Evolutionary conservation across 2,797 vertebrate genomes (phyloP), one percentile per base, ranked within the genome.

Genomic region (Erpetoichthys calabaricus): DNA sequence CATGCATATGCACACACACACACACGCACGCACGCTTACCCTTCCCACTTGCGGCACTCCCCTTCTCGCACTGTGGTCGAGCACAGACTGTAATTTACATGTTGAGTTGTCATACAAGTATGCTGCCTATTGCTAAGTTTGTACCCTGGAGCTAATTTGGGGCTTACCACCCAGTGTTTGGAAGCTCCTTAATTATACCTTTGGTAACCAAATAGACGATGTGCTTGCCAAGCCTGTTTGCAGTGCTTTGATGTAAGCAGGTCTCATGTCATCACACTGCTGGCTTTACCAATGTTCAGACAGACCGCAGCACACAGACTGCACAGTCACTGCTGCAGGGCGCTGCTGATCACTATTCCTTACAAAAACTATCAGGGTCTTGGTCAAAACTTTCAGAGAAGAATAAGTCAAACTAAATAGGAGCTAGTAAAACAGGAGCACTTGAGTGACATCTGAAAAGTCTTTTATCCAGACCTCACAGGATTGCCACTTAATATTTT

Each of bases 111-210:
- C 59, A 61, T 7, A 47, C 42, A 60, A 65, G 61, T 67, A 66
- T 68, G 65, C 64, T 25, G 64, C 61, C 60, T 62, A 55, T 56
- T 64, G 63, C 63, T 45, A 58, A 55, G 58, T 47, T 47, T 7
- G 42, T 55, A 55, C 10, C 60, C 60, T 55, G 50, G 6, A 54
- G 62, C 66, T 66, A 60, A 66, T 70, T 57, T 43, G 3, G 45
- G 52, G 54, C 51, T 55, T 64, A 58, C 64, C 64, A 62, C 53
- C 57, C 63, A 56, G 60, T 59, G 55, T 51, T 57, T 56, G 60
- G 58, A 65, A 65, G 59, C 57, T 44, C 49, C 57, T 56, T 66
- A 66, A 66, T 70, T 66, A 65, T 51, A 68, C 53, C 59, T 53
- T 58, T 56, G 47, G 61, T 58, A 53, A 56, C 55, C 58, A 56